These are phyloP conservation scores for Muscicapa comitata DNA, from an alignment of 2,797 vertebrate species.

Conservation along the genomic window DNA sequence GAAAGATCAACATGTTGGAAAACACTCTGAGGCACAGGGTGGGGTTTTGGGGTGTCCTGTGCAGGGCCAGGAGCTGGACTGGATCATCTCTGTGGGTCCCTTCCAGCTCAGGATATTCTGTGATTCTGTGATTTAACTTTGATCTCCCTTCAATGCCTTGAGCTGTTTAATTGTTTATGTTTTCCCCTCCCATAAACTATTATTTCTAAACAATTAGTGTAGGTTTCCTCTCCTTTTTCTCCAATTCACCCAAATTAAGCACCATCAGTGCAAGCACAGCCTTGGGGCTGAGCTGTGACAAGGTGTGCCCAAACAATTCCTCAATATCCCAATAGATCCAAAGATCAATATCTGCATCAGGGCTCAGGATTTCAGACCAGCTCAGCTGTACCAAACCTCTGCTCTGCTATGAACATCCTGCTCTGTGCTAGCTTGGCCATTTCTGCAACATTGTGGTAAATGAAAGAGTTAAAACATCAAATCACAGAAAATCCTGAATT, in stretches of 20 bases:
- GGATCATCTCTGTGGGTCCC: background rate
- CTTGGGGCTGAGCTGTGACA: background rate
- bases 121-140: background rate
- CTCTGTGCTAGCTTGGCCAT: background rate
- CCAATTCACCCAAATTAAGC: background rate
- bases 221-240: background rate
- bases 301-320: background rate
- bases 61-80: background rate
- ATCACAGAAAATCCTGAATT: background rate
- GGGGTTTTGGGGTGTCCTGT: background rate
- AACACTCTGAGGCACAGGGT: background rate
- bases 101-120: background rate
- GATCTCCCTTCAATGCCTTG: background rate
- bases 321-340: background rate
- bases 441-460: background rate
- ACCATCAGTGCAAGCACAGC: background rate
- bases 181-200: background rate
- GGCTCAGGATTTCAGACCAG: background rate
- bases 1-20: background rate
- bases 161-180: background rate
- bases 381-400: background rate
- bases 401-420: background rate
- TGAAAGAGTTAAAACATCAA: accelerated
- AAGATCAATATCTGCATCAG: too few species aligned
- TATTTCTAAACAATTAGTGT: background rate